Percentiles rank a stretch among this genome's conserved stretches.
These are phyloP conservation scores for Dasypus novemcinctus DNA, from an alignment of 2,113 vertebrate species.

Conservation along the genomic window DNA sequence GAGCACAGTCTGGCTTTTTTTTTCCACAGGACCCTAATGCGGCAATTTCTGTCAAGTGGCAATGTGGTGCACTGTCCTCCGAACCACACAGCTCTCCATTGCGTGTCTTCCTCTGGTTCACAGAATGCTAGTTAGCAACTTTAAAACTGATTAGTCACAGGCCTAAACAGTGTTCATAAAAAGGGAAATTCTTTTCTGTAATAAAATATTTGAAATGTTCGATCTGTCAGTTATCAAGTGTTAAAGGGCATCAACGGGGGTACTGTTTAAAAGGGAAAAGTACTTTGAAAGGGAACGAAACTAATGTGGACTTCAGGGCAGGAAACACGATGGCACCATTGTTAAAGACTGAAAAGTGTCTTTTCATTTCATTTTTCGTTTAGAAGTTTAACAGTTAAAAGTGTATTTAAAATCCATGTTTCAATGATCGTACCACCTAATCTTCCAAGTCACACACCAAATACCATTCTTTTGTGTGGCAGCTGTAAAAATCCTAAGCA, in stretches of 20 bases:
- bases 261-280: constrained; percentile 41
- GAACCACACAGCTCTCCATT: not conserved
- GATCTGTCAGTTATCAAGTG: not conserved
- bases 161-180: constrained; percentile 2
- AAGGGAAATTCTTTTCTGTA: not conserved
- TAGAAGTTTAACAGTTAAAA: constrained; percentile 74
- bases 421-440: constrained; percentile 79
- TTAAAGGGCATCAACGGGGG: not conserved
- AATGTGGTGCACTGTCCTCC: constrained; percentile 50
- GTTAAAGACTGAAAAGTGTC: constrained; percentile 51
- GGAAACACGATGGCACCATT: constrained; percentile 57
- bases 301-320: constrained; percentile 30
- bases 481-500: constrained; percentile 84
- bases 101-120: not conserved
- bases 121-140: not conserved
- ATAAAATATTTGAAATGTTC: constrained; percentile 44
- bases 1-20: not conserved
- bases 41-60: not conserved
- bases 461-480: constrained; percentile 84
- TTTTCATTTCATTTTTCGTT: constrained; percentile 57
- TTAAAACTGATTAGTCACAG: not conserved
- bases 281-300: constrained; percentile 5
- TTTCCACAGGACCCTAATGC: not conserved
- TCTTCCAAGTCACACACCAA: constrained; percentile 72
- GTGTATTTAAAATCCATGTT: constrained; percentile 77